phyloP scores from a whole-genome alignment of 2,113 vertebrate genomes.

The Gymnorhina tibicen region DNA sequence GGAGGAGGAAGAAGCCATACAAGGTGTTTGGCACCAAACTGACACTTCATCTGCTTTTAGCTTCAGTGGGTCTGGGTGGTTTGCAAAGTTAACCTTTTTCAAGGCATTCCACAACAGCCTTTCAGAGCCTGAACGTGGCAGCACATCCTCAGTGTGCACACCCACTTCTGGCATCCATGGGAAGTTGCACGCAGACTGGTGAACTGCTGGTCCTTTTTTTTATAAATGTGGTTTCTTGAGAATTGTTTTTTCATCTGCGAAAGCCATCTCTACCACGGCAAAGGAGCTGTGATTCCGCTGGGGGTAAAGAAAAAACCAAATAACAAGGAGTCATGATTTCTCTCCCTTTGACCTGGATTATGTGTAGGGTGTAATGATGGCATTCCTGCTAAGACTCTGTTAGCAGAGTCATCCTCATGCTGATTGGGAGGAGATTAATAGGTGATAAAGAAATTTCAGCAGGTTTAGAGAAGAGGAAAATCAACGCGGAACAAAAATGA shows the following conservation, averaged over 20 bases:
- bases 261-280: not conserved
- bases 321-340: not conserved
- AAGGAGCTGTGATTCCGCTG: not conserved
- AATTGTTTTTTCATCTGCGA: not conserved
- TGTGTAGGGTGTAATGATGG: not conserved
- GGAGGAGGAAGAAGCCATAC: slow-evolving; percentile 5
- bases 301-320: too few relatives aligned
- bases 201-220: not conserved
- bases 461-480: not conserved
- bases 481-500: not conserved
- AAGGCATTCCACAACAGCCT: not conserved
- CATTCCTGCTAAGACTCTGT: not conserved
- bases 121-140: not conserved
- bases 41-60: not conserved
- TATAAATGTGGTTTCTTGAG: not conserved
- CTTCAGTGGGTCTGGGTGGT: not conserved
- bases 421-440: not conserved
- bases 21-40: not conserved
- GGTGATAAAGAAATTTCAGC: not conserved
- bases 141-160: rapidly evolving
- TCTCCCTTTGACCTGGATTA: not conserved
- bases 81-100: not conserved
- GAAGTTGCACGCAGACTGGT: not conserved
- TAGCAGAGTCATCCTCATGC: not conserved
- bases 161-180: not conserved